phyloP scores from a whole-genome alignment of 2,797 vertebrate genomes.

The Lagodon rhomboides region DNA sequence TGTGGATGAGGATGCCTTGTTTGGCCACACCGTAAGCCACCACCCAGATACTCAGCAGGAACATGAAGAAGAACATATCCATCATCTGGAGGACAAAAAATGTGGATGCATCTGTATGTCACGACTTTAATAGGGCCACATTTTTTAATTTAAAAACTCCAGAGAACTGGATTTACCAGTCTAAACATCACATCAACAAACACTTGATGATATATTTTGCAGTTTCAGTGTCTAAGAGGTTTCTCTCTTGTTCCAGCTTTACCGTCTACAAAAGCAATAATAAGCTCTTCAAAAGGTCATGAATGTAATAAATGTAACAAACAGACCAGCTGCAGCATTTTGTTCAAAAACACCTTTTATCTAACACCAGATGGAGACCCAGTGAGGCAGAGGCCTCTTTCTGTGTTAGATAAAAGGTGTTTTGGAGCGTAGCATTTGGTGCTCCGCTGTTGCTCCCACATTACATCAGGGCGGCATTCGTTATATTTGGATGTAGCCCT shows the following conservation, averaged over 20 bases:
- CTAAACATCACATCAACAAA: not conserved
- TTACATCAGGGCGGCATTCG: conserved; percentile 12
- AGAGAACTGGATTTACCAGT: not conserved
- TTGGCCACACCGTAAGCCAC: conserved; percentile 97
- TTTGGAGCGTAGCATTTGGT: conserved; percentile 10
- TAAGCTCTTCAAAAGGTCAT: not conserved
- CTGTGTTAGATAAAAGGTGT: conserved; percentile 23
- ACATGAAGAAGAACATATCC: conserved; percentile 99
- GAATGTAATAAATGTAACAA: conserved; percentile 3
- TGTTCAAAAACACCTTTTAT: conserved; percentile 22
- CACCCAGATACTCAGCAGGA: conserved; percentile 97
- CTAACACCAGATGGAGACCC: conserved; percentile 20
- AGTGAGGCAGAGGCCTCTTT: conserved; percentile 23
- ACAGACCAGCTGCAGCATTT: conserved; percentile 19
- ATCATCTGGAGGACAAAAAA: conserved; percentile 87
- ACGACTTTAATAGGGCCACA: not conserved
- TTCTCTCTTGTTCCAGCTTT: not conserved
- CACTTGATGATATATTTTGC: not conserved
- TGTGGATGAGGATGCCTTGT: conserved; percentile 96
- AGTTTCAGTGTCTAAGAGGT: not conserved
- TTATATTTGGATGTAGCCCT: conserved; percentile 2
- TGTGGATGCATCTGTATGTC: not conserved
- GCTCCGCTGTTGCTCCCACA: conserved; percentile 9
- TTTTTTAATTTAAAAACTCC: not conserved
- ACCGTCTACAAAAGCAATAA: not conserved